Conservation (phyloP, 2,888 invertebrate genomes). For the Biston betularia region DNA sequence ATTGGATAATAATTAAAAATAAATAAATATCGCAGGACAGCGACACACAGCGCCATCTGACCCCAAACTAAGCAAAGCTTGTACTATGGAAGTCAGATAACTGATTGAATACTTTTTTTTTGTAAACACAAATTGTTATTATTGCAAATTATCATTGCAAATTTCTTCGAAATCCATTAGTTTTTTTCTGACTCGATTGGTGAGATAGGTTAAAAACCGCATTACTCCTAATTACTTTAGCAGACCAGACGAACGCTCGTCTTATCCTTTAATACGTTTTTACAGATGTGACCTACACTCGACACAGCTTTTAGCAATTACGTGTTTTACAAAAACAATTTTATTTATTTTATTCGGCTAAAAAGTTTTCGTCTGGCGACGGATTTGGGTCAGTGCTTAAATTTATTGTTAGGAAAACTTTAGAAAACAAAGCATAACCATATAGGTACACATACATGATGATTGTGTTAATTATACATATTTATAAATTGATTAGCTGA, state of each 20-base stretch:
- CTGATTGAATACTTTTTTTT: too few relatives aligned
- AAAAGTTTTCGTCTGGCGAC: slow-evolving; percentile 16
- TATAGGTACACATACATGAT: too few relatives aligned
- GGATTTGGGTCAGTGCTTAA: slow-evolving; percentile 1
- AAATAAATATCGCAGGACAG: too few relatives aligned
- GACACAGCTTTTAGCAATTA: slow-evolving; percentile 26
- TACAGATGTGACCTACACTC: slow-evolving; percentile 55
- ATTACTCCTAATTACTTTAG: slow-evolving; percentile 51
- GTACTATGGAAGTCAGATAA: too few relatives aligned
- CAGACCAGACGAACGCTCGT: slow-evolving; percentile 50
- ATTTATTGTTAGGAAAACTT: slow-evolving; percentile 3
- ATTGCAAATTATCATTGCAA: too few relatives aligned
- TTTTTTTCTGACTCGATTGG: slow-evolving; percentile 5
- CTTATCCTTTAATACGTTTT: slow-evolving; percentile 42
- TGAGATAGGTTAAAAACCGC: slow-evolving; percentile 32
- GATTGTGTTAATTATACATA: too few relatives aligned
- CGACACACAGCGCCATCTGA: too few relatives aligned
- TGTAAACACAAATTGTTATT: too few relatives aligned
- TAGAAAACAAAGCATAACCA: too few relatives aligned
- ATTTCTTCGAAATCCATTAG: background rate
- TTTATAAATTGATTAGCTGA: too few relatives aligned
- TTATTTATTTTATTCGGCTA: slow-evolving; percentile 25
- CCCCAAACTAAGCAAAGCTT: too few relatives aligned
- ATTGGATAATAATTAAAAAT: too few relatives aligned
- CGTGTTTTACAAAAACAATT: slow-evolving; percentile 18